Conservation (phyloP, 2,797 vertebrate species). For the Peromyscus nudipes region DNA sequence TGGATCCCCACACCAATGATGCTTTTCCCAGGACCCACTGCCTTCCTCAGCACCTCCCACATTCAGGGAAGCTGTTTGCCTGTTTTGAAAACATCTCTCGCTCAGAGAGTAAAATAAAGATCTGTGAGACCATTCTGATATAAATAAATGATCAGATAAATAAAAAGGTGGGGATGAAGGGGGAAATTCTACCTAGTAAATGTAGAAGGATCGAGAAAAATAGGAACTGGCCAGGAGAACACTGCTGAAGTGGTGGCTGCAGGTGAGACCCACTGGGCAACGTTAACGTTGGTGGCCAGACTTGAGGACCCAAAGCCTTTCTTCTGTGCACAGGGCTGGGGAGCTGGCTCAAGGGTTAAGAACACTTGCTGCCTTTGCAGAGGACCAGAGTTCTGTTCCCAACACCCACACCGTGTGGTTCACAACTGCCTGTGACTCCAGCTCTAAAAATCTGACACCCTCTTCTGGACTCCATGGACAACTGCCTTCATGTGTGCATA, state of each 20-base stretch:
- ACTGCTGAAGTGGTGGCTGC: neutral
- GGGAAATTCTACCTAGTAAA: neutral
- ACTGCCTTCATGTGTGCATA: neutral
- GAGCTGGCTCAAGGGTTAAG: neutral
- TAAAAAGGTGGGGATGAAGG: neutral
- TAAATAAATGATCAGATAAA: constrained; percentile 5
- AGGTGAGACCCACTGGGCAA: neutral
- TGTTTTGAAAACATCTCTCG: neutral
- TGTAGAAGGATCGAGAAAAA: neutral
- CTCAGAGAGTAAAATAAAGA: constrained; percentile 29
- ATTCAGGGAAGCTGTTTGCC: neutral
- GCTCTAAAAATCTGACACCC: neutral
- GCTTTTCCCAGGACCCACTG: neutral
- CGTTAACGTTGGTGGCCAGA: neutral
- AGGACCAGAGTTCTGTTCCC: neutral
- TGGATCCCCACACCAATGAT: neutral
- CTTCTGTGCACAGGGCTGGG: neutral
- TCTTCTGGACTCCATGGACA: neutral
- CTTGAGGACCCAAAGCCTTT: neutral
- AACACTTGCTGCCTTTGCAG: neutral
- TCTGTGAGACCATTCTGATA: neutral
- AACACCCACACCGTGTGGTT: neutral
- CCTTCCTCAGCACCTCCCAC: neutral
- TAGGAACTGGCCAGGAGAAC: neutral
- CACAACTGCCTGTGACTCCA: too few relatives aligned